Evolutionary conservation across 2,888 invertebrate species (phyloP), one percentile per base, ranked within the genome.

Genomic region (Pimpla rufipes): DNA sequence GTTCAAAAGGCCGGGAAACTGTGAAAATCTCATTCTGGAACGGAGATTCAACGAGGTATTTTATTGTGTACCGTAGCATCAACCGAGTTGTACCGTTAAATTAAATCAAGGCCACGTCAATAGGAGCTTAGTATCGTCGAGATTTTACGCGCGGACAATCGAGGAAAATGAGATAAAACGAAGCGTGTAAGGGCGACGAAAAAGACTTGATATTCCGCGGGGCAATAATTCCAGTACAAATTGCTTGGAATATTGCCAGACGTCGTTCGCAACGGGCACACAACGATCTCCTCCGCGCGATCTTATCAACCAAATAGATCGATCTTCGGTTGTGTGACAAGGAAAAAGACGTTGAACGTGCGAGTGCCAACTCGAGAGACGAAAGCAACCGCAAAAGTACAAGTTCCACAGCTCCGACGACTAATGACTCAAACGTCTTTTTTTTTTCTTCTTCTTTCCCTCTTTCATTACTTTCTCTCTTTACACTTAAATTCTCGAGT

Each of bases 241-340:
- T 84, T 84, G 84, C 84, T 84, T 84, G 84, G 84, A 81, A 66
- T 81, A 84, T 78, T 78, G 84, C 84, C 84, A 84, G 68, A 73
- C 57, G 81, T 81, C 68, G 70, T 81, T 84, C 67, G 50, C 21
- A 50, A 29, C 66, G 35, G 8, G 37, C 23, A 13, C 55, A 13
- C 35, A n/a, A n/a, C 37, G 40, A 23, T 13, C 40, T 21, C 18
- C 75, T 40, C 57, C 55, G 64, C 55, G 64, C 21, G 67, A 74
- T 79, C 79, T 71, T 62, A 79, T 79, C 71, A 83, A 83, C 83
- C 62, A 73, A 79, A 79, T 76, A 76, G 83, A 83, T 83, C 76
- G 50, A 42, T 66, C 57, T 75, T 21, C 66, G 13, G 42, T 40
- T 64, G 73, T 16, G 52, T 42, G 23, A 55, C 29, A 57, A 42